Base-by-base conservation (phyloP, 2,888 invertebrate genomes). In the Pelosia muscerda region DNA sequence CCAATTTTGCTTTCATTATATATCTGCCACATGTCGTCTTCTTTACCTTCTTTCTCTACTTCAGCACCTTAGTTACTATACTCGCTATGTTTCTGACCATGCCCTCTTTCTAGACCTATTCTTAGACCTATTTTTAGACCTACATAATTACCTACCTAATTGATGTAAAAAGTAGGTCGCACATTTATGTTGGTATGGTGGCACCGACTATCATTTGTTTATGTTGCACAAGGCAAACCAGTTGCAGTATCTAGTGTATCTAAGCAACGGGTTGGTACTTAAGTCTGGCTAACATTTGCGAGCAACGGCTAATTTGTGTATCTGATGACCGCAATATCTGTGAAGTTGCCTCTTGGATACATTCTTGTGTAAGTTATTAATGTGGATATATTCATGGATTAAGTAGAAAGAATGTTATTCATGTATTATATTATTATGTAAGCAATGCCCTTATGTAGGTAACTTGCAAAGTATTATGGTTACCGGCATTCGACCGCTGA, bases 201-300 rank as follows among this genome's bases (percentile, higher is more conserved):
- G 15, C n/a, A 49, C 2, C n/a, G 8, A 9, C 49, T 49, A 49
- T n/a, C 49, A 49, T 49, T n/a, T 49, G n/a, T 49, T 49, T n/a
- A 49, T 49, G 49, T 49, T n/a, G 49, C 19, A 42, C 49, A 49
- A 49, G 49, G 49, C 8, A 49, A 49, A n/a, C 49, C n/a, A 49
- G 49, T 49, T 49, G 49, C 49, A 49, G 49, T 49, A 49, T 49
- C 49, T 49, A n/a, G 49, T n/a, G 49, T 49, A 49, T 49, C 49
- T 49, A n/a, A n/a, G n/a, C 49, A 49, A n/a, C 49, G 49, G 42
- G 49, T n/a, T n/a, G n/a, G n/a, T 49, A n/a, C 42, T 49, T 49
- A 9, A n/a, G 19, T 49, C 49, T 49, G 49, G n/a, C 49, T 49
- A 49, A 49, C 49, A 49, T 49, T 49, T 49, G 49, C 49, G 8